Conservation (phyloP, 2,888 invertebrate species). For the Philhelius pedissequus region DNA sequence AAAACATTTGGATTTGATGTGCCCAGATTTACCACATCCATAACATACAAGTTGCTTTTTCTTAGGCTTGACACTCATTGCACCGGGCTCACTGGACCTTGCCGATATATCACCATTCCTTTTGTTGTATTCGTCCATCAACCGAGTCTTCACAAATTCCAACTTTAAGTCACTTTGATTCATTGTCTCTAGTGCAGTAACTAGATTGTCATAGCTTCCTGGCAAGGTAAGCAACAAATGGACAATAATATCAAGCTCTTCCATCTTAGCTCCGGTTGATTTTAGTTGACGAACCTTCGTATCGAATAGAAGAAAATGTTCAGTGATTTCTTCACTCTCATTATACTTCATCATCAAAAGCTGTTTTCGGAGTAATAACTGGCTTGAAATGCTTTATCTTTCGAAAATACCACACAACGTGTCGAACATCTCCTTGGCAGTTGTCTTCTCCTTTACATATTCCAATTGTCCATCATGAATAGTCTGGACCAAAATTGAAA, state of each 20-base stretch:
- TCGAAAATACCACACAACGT: too few relatives aligned
- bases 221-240: too few relatives aligned
- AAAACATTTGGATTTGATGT: not conserved
- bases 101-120: not conserved
- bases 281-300: not conserved
- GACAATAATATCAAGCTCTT: too few relatives aligned
- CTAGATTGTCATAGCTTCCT: too few relatives aligned
- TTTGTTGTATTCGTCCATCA: not conserved
- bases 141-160: too few relatives aligned
- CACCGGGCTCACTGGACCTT: not conserved
- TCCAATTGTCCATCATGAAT: too few relatives aligned
- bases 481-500: too few relatives aligned
- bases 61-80: not conserved
- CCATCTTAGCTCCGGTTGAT: not conserved
- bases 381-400: too few relatives aligned
- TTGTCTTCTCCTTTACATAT: too few relatives aligned
- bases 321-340: not conserved
- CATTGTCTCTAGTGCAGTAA: too few relatives aligned
- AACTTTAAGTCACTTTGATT: too few relatives aligned
- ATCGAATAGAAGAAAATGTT: not conserved
- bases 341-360: not conserved
- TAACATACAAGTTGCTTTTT: not conserved
- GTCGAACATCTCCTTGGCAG: too few relatives aligned
- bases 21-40: not conserved
- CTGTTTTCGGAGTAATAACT: not conserved